These are phyloP conservation scores for Myioborus melanocephalus DNA, from an alignment of 2,797 vertebrate genomes.

Conservation along the genomic window DNA sequence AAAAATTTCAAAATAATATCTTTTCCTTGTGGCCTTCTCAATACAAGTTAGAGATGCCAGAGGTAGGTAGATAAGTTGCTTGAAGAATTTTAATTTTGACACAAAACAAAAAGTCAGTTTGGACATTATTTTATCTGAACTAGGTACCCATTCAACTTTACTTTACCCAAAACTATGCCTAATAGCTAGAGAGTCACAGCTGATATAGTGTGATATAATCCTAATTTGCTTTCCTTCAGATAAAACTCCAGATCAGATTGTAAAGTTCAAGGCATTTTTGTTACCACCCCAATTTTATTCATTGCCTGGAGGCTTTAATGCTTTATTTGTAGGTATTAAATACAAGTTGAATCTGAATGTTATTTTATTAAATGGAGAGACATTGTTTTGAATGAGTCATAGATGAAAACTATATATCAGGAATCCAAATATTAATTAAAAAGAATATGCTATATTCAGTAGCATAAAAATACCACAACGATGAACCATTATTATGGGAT, in stretches of 20 bases:
- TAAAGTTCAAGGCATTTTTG: neutral
- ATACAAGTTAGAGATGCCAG: neutral
- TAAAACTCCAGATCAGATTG: neutral
- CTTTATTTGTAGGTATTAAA: neutral
- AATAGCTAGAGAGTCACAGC: neutral
- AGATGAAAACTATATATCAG: neutral
- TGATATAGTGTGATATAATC: neutral
- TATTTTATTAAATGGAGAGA: conserved; percentile 23
- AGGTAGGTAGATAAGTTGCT: neutral
- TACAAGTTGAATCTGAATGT: neutral
- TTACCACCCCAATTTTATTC: neutral
- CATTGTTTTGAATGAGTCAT: conserved; percentile 18
- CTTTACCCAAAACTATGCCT: neutral
- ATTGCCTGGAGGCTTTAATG: neutral
- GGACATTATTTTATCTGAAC: neutral
- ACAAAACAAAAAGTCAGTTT: neutral
- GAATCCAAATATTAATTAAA: conserved; percentile 47
- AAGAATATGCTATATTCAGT: neutral
- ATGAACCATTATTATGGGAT: conserved; percentile 13
- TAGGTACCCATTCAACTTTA: neutral
- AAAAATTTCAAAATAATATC: neutral
- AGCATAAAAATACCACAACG: neutral
- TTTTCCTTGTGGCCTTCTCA: neutral
- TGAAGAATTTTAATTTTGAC: neutral
- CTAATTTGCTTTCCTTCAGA: neutral